Conservation (phyloP, 2,113 vertebrate species). For the Puntigrus tetrazona region DNA sequence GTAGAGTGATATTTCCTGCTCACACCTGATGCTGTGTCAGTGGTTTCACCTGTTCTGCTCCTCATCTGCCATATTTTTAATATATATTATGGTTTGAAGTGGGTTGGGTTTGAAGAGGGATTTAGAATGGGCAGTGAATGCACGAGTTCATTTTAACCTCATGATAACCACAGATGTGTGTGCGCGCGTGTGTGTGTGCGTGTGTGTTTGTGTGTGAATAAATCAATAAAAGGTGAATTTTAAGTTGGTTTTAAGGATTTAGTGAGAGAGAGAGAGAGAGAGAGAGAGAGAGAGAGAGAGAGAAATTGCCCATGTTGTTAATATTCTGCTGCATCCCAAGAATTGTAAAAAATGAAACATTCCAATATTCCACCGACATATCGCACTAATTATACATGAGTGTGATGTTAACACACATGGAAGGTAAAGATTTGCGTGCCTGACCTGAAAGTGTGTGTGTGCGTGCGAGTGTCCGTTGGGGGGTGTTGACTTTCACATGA, state of each 20-base stretch:
- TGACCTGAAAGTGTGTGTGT: constrained; percentile 32
- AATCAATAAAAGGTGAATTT: neutral
- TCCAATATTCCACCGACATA: neutral
- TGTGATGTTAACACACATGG: neutral
- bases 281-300: too few relatives aligned
- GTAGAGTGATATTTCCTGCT: neutral
- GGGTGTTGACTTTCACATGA: constrained; percentile 83
- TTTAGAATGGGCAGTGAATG: constrained; percentile 3
- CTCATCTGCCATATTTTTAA: neutral
- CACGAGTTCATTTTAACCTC: neutral
- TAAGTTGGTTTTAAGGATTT: neutral
- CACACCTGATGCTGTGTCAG: constrained; percentile 3
- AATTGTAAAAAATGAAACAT: neutral
- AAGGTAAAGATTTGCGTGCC: neutral
- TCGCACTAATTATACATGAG: neutral
- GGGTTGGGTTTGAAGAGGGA: neutral
- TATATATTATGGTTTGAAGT: constrained; percentile 9
- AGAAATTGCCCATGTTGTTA: neutral
- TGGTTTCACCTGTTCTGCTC: neutral
- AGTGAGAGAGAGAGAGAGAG: too few relatives aligned
- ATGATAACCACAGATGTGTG: neutral
- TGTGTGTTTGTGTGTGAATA: neutral
- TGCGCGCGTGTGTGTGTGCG: neutral
- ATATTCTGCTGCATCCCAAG: neutral
- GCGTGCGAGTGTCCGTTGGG: constrained; percentile 50